Evolutionary conservation across 2,113 vertebrate genomes (phyloP).

Genomic region (Callorhinus ursinus): DNA sequence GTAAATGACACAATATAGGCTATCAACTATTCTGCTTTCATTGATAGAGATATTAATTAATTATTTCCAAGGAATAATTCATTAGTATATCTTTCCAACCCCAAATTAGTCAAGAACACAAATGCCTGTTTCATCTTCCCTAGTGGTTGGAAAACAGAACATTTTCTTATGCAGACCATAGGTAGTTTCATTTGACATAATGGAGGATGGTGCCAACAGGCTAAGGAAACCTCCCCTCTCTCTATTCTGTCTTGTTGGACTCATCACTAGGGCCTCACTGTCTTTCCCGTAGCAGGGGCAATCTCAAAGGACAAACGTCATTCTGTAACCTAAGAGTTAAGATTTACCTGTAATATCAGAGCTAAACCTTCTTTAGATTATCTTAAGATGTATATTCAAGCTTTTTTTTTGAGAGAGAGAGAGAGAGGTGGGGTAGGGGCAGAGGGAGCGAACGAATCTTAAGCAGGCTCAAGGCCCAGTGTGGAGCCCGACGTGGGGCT

Average conservation of each 20-base stretch:
- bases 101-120: neutral
- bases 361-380: neutral
- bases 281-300: neutral
- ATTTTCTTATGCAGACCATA: neutral
- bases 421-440: neutral
- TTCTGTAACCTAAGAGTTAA: neutral
- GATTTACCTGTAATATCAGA: neutral
- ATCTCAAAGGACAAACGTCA: neutral
- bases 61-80: neutral
- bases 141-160: neutral
- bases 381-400: neutral
- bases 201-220: neutral
- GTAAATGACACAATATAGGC: neutral
- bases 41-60: neutral
- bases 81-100: neutral
- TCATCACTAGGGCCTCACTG: neutral
- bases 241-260: neutral
- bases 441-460: neutral
- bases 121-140: neutral
- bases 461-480: neutral
- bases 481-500: neutral
- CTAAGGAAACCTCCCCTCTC: neutral
- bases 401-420: neutral
- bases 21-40: neutral
- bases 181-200: neutral